Base-by-base conservation (phyloP, 2,888 invertebrate genomes). In the Andrena bucephala region DNA sequence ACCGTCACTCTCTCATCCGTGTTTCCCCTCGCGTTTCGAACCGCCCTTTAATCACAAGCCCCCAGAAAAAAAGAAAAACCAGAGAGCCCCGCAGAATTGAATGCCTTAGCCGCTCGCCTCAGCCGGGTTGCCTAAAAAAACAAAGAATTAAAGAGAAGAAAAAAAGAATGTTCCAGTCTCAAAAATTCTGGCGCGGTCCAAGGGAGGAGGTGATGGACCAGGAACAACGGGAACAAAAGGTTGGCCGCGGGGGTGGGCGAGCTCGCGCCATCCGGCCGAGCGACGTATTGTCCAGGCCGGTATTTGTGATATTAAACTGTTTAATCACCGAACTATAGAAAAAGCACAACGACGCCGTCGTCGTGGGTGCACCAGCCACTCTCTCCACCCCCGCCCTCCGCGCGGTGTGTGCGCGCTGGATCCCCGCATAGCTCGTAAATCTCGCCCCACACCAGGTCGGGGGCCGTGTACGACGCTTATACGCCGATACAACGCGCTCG, bases 281-380 rank as follows among this genome's bases (percentile, higher is more conserved):
- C 67, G 65, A 73, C 77, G 83, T 85, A 86, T 86, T 86, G 87
- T 88, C 81, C 88, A 52, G 76, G 67, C 66, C 77, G 86, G 85
- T 91, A 90, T 88, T 87, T 89, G 89, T 86, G 89, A 90, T 90
- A 92, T 91, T 91, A 91, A 92, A 91, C 89, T 87, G 91, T 92
- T 92, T 91, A 90, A 91, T 92, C 90, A 90, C 89, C 86, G 75
- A 89, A 87, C 89, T 87, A 90, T 88, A 89, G 89, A 90, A 91
- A 91, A 90, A 89, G 84, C 87, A 84, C 77, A 81, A 80, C 79
- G 76, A 74, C 78, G 60, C 66, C 72, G 82, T 65, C 48, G 73
- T 60, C 69, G 73, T 52, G 70, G 68, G 71, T 63, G 68, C 54
- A 54, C 66, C 31, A 27, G 67, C 68, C 20, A 36, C 59, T 31